These are phyloP conservation scores for Polydrusus tereticollis DNA, from an alignment of 2,888 invertebrate genomes.

Conservation along the genomic window DNA sequence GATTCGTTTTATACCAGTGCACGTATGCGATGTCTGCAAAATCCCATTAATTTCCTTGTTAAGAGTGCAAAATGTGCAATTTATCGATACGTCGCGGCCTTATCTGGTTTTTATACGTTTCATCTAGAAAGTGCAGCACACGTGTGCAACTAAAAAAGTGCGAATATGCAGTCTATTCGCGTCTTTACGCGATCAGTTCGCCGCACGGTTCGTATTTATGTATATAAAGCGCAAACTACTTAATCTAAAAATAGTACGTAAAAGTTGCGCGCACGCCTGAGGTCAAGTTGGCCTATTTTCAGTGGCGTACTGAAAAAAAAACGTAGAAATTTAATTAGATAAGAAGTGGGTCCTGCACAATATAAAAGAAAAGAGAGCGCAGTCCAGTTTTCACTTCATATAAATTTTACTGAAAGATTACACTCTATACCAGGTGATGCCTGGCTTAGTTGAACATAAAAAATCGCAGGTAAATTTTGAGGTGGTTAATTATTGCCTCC, in stretches of 20 bases:
- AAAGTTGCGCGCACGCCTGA: slow-evolving; percentile 50
- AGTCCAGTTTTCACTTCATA: too few relatives aligned
- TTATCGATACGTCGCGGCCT: background rate
- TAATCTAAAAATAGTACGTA: slow-evolving; percentile 56
- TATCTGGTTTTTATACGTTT: slow-evolving; percentile 18
- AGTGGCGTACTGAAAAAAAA: slow-evolving; percentile 39
- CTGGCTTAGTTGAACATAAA: too few relatives aligned
- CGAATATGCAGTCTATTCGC: slow-evolving; percentile 18
- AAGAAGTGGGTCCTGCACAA: too few relatives aligned
- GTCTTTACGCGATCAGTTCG: slow-evolving; percentile 29
- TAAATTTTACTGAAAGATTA: too few relatives aligned
- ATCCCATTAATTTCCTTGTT: background rate
- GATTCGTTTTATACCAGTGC: too few relatives aligned
- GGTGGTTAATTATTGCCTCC: too few relatives aligned
- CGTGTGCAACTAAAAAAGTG: slow-evolving; percentile 16
- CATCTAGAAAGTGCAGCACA: slow-evolving; percentile 23
- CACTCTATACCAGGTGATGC: too few relatives aligned
- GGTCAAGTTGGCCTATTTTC: slow-evolving; percentile 56
- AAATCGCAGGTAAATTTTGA: too few relatives aligned
- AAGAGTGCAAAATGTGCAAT: background rate
- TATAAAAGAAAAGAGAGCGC: too few relatives aligned
- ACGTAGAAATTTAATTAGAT: background rate
- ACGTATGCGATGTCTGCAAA: too few relatives aligned
- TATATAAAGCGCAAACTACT: slow-evolving; percentile 51
- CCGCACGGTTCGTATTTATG: slow-evolving; percentile 21